These are phyloP conservation scores for Philereme vetulata DNA, from an alignment of 2,888 invertebrate genomes.

Conservation along the genomic window DNA sequence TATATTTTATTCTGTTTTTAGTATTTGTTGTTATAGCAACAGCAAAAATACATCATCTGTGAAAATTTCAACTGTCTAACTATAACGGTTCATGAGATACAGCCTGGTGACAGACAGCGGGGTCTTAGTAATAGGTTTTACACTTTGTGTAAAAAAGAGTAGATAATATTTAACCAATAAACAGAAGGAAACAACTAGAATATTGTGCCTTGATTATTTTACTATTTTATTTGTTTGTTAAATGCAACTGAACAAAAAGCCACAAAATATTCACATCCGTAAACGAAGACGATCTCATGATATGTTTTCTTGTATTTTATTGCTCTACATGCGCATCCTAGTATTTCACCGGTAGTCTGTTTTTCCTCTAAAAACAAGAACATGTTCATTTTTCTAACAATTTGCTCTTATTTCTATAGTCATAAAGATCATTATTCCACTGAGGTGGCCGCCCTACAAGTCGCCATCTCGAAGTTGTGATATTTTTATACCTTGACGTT, in stretches of 20 bases:
- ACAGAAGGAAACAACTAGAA: too few species aligned
- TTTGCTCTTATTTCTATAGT: constrained; percentile 1
- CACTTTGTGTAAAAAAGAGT: too few species aligned
- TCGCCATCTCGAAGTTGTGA: constrained; percentile 22
- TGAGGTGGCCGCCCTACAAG: constrained; percentile 5
- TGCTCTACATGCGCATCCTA: constrained; percentile 54
- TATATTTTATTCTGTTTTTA: too few species aligned
- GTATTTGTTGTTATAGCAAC: too few species aligned
- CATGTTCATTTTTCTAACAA: constrained; percentile 1
- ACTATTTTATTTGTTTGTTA: neutral
- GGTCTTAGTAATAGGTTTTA: too few species aligned
- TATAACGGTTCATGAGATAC: too few species aligned
- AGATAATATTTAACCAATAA: too few species aligned
- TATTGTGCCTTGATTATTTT: neutral
- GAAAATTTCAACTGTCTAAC: too few species aligned
- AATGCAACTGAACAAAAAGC: neutral
- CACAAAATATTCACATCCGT: constrained; percentile 1
- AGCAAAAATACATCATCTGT: too few species aligned
- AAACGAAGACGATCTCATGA: constrained; percentile 34
- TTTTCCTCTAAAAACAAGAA: constrained; percentile 34
- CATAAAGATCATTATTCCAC: constrained; percentile 4
- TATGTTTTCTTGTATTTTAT: constrained; percentile 44
- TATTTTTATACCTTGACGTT: constrained; percentile 17
- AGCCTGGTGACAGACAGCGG: too few species aligned
- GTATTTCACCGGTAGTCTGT: constrained; percentile 47